phyloP scores from a whole-genome alignment of 2,797 vertebrate species.

The Crocidura indochinensis region DNA sequence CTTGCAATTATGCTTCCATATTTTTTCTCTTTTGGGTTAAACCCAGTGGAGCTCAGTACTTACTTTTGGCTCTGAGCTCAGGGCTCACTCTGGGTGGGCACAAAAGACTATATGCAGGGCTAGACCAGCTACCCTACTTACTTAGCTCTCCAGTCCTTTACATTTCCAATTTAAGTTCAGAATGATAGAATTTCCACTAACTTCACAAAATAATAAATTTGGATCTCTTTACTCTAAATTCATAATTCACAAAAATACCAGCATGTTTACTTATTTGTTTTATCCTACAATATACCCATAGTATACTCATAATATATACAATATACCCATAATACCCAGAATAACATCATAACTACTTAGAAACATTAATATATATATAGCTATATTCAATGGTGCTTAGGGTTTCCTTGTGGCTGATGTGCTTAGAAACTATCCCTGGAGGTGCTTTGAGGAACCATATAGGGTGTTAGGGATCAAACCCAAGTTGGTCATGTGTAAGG shows the following conservation, averaged over 20 bases:
- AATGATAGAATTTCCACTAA: constrained; percentile 1
- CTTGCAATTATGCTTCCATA: neutral
- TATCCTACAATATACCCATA: neutral
- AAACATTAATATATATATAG: neutral
- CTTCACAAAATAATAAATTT: constrained; percentile 9
- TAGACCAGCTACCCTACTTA: too few species aligned
- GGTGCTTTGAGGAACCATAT: neutral
- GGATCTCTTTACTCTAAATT: constrained; percentile 20
- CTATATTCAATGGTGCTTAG: too few species aligned
- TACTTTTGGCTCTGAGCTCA: neutral
- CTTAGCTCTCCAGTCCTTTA: too few species aligned
- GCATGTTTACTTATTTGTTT: constrained; percentile 20
- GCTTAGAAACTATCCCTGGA: neutral
- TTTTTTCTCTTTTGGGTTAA: too few species aligned
- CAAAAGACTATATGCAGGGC: too few species aligned
- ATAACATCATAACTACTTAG: neutral
- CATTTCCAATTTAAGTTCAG: constrained; percentile 48
- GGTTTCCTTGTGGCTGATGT: neutral
- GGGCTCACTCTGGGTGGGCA: neutral
- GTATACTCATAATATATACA: neutral
- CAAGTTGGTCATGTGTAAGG: neutral
- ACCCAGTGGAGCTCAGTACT: too few species aligned
- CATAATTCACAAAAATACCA: constrained; percentile 30
- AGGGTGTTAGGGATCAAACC: neutral
- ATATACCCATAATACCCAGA: too few species aligned